Evolutionary conservation across 2,113 vertebrate species (phyloP).

Genomic region (Butorides virescens): DNA sequence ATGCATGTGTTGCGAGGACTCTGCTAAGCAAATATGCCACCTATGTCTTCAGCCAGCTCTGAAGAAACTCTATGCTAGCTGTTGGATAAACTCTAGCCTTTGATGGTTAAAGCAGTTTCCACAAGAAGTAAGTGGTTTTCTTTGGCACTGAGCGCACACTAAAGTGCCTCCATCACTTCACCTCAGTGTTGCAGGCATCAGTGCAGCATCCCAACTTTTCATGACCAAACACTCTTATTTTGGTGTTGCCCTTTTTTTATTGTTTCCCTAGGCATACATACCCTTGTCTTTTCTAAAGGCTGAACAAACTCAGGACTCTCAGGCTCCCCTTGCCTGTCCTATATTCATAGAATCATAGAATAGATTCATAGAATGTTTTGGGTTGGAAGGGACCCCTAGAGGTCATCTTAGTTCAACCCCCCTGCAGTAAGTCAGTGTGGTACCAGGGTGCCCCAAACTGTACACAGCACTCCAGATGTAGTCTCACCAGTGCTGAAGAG

Average conservation of each 20-base stretch:
- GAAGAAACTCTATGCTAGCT: neutral
- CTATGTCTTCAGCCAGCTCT: neutral
- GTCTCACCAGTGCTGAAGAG: neutral
- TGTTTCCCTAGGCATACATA: neutral
- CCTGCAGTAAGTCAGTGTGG: neutral
- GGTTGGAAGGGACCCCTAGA: no score
- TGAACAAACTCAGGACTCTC: neutral
- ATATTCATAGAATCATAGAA: no score
- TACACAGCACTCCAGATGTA: neutral
- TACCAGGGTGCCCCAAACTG: neutral
- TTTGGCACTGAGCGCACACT: neutral
- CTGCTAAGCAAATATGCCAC: neutral
- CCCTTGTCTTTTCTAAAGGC: neutral
- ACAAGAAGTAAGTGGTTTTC: neutral
- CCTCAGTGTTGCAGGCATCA: neutral
- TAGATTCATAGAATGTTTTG: no score
- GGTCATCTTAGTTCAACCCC: no score
- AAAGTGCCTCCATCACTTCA: neutral
- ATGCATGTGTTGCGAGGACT: neutral
- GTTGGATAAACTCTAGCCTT: neutral
- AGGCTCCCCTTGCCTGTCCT: neutral
- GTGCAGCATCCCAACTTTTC: neutral
- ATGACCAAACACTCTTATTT: neutral
- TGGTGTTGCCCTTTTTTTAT: neutral
- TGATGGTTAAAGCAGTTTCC: neutral